Base-by-base conservation (phyloP, 2,888 invertebrate species). In the Lymantria monacha region DNA sequence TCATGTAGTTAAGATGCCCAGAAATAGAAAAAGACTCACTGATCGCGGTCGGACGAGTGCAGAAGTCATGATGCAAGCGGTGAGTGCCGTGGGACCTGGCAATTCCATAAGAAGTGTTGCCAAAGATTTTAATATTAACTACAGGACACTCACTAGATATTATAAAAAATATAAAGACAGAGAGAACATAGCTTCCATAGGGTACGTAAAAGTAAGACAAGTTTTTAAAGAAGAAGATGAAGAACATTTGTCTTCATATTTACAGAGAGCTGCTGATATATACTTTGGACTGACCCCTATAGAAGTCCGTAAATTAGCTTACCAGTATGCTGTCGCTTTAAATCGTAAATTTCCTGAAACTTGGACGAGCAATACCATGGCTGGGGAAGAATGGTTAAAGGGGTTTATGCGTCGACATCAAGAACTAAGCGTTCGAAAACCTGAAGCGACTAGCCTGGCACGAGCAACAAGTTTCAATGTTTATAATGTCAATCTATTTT, bases 51-150 rank as follows among this genome's bases (percentile, higher is more conserved):
- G 9, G 30, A 30, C 38, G 0, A 46, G 36, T 11, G 9, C 46
- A 37, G 46, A 46, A 37, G 37, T 46, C 46, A 46, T 46, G 46
- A 37, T 46, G 38, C 46, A 36, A 46, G 46, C 46, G 9, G 37
- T 46, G 38, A 33, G 15, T 22, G 43, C 43, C 11, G 43, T 43
- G 30, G 46, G 37, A 13, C 37, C 13, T 37, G 22, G 15, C 36
- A 46, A 46, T 38, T 46, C 46, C 37, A 37, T 46, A 13, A 36
- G 38, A 46, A 46, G 46, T 46, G 46, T 46, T 46, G 46, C 46
- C 46, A 46, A 46, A 46, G 46, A 46, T 46, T 46, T 37, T 46
- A 46, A 46, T 46, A 37, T 46, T 37, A 46, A 46, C 37, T 46
- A 46, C 37, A 36, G 38, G 14, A 46, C 46, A 37, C 46, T 46